Evolutionary conservation across 2,888 invertebrate genomes (phyloP), one percentile per base, ranked within the genome.

Genomic region (Drepana falcataria): DNA sequence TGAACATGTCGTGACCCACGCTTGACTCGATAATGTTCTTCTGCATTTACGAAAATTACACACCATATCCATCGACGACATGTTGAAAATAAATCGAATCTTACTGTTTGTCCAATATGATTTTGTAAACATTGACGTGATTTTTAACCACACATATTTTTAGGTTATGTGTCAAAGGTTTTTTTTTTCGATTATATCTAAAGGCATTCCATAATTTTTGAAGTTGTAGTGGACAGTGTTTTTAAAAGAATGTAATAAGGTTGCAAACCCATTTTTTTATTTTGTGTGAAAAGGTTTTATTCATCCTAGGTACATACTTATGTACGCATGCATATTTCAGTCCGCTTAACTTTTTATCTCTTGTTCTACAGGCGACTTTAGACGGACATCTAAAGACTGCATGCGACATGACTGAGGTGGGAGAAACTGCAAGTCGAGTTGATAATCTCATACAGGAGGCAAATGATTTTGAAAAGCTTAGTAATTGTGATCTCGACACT

Each of bases 361-460:
- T 61, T 60, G 66, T 62, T 71, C 80, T 83, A 52, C 73, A 95
- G 94, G 92, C 92, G 54, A 94, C 93, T 78, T 94, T 97, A 84
- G 96, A 96, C 83, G 92, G 92, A 53, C 95, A 96, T 85, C 86
- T 96, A 69, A 96, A 96, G 89, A 93, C 93, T 52, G 93, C 96
- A 49, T 94, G 94, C 59, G 96, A 96, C 66, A 96, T 97, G 96
- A 95, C 95, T 2, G 97, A 97, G 83, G 94, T 96, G 55, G 97
- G 97, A 3, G 98, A 98, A 81, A 96, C 96, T n/a, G 95, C 96
- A 47, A 91, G 91, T 52, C 93, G 96, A 68, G 96, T 97, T 3
- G 96, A 97, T 65, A 93, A 92, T 54, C 92, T 98, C 35, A 93
- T 97, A 54, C 92, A 93, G 72, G 96, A 97, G 71, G 95, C 96